phyloP scores from a whole-genome alignment of 2,113 vertebrate species.

The Morphnarchus princeps region DNA sequence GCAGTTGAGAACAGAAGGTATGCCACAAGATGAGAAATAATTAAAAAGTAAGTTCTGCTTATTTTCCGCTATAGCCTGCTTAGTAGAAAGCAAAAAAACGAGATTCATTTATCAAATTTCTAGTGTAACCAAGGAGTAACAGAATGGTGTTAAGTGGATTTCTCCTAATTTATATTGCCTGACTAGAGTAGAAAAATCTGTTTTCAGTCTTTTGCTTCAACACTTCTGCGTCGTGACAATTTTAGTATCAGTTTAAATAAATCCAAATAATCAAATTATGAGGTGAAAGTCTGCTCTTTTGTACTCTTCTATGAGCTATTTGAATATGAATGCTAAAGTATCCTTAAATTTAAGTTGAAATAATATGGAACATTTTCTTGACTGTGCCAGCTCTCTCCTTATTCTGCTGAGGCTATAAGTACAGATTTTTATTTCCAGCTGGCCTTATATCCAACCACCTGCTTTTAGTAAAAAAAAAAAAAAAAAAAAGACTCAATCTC shows the following conservation, averaged over 20 bases:
- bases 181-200: not conserved
- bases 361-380: conserved; percentile 3
- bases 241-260: conserved; percentile 19
- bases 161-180: not conserved
- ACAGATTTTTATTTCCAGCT: conserved; percentile 52
- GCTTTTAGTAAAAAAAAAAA: not conserved
- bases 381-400: conserved; percentile 15
- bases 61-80: not conserved
- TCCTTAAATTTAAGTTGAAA: conserved; percentile 21
- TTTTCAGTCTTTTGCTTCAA: not conserved
- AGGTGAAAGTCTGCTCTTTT: conserved; percentile 27
- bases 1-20: conserved; percentile 2
- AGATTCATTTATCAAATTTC: not conserved
- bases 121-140: not conserved
- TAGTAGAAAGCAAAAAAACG: not conserved
- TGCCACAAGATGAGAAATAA: not conserved
- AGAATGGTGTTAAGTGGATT: not conserved
- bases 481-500: not conserved
- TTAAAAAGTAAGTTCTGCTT: not conserved
- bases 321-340: conserved; percentile 28
- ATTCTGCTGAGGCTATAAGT: conserved; percentile 50
- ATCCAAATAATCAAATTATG: conserved; percentile 17
- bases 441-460: conserved; percentile 50
- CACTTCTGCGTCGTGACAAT: not conserved
- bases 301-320: conserved; percentile 4